These are phyloP conservation scores for Acanthisitta chloris DNA, from an alignment of 2,113 vertebrate species.

Conservation along the genomic window DNA sequence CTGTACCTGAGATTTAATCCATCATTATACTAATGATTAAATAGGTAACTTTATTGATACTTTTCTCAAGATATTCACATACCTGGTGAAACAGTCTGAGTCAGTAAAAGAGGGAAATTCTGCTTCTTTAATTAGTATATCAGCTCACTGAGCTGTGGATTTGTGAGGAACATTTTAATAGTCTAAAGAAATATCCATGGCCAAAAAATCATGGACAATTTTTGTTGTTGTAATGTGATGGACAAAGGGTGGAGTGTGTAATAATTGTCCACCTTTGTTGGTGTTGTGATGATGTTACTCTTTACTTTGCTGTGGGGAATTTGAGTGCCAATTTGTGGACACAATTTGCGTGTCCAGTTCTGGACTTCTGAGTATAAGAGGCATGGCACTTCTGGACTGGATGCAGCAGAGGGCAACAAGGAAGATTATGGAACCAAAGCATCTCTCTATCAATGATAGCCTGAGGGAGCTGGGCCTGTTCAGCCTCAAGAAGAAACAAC, in stretches of 20 bases:
- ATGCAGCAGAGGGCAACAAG: neutral
- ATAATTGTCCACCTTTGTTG: neutral
- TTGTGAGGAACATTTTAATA: neutral
- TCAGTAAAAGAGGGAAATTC: neutral
- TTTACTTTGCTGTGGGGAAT: neutral
- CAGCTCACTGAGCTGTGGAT: neutral
- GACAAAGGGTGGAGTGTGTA: neutral
- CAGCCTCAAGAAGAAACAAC: neutral
- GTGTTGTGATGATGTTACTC: neutral
- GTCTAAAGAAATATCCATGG: neutral
- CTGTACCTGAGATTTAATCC: fast-evolving
- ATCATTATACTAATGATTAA: neutral
- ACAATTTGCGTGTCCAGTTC: neutral
- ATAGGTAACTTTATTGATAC: neutral
- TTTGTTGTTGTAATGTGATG: neutral
- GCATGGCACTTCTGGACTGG: fast-evolving
- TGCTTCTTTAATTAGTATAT: neutral
- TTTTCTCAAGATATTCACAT: neutral
- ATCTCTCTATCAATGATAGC: neutral
- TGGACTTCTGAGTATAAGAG: neutral
- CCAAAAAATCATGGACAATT: too few species aligned
- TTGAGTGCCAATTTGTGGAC: neutral
- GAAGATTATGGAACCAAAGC: neutral
- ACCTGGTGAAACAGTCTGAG: neutral
- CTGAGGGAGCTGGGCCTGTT: neutral